phyloP scores from a whole-genome alignment of 2,797 vertebrate species.

The Pyrocephalus nanus region DNA sequence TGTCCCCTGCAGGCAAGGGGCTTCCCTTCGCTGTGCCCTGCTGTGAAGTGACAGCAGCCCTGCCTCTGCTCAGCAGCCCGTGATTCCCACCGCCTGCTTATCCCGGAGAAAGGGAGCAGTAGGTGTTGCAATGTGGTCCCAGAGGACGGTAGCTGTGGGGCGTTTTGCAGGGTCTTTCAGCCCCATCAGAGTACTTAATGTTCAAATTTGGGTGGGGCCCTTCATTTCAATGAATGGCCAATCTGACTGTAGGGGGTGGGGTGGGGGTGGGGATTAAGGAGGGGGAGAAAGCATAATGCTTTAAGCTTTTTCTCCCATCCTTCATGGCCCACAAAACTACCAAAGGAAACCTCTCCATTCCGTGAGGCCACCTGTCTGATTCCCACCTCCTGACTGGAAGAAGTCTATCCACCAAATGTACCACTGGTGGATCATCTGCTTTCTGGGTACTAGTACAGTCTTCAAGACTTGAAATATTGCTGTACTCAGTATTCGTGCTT shows the following conservation, averaged over 20 bases:
- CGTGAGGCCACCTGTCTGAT: neutral
- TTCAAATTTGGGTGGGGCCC: neutral
- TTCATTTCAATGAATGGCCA: neutral
- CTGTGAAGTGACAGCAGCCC: neutral
- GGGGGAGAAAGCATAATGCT: neutral
- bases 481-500: neutral
- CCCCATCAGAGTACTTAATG: neutral
- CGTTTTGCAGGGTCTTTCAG: neutral
- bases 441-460: neutral
- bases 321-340: neutral
- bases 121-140: neutral
- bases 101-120: neutral
- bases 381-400: neutral
- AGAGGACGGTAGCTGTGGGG: neutral
- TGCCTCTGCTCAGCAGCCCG: neutral
- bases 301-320: neutral
- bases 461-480: neutral
- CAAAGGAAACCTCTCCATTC: neutral
- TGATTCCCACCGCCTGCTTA: neutral
- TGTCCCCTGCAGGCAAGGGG: neutral
- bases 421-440: neutral
- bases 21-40: neutral
- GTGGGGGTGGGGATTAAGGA: rapidly evolving
- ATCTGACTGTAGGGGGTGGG: neutral
- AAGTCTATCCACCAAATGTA: neutral